Evolutionary conservation across 2,113 vertebrate species (phyloP), one percentile per base, ranked within the genome.

Genomic region (Plestiodon gilberti): DNA sequence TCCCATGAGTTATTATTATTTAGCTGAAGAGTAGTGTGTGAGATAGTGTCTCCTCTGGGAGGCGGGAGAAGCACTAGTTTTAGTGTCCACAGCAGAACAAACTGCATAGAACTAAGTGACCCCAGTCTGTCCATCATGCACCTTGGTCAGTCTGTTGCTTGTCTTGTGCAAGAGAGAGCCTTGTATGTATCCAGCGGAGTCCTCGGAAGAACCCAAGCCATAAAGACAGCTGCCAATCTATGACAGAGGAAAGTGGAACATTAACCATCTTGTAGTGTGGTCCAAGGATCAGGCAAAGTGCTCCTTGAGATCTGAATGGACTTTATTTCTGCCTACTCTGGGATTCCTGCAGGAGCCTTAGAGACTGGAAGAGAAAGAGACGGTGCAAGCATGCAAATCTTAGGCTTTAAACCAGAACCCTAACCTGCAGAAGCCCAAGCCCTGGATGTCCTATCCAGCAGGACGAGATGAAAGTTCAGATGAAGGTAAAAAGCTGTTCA

Each of bases 261-360:
- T 88, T 88, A 88, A 91, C 87, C 65, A 73, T 43, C 48, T 18
- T 23, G 20, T 28, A 40, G 74, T 0, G 62, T 35, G 35, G 93
- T 48, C 17, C 88, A 69, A 84, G 91, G 92, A 88, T 80, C 82
- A 81, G 65, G 82, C 20, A 38, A 65, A 52, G 55, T 71, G 14
- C 22, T 78, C 61, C 52, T 85, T 79, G 74, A 69, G 35, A 11
- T 52, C 52, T 74, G 69, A 86, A 74, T 81, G 40, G 70, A 64
- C 43, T 75, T 87, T 65, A 30, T 43, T 62, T 43, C 40, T 86
- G 23, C 43, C 38, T n/a, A 74, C 38, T n/a, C 20, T 81, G 38
- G 52, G 20, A 7, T 77, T 80, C 35, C 65, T 71, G 52, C 67
- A 52, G 28, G 69, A 52, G 30, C n/a, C 74, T 61, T 35, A 20